Conservation (phyloP, 2,113 vertebrate species). For the Sialia sialis region DNA sequence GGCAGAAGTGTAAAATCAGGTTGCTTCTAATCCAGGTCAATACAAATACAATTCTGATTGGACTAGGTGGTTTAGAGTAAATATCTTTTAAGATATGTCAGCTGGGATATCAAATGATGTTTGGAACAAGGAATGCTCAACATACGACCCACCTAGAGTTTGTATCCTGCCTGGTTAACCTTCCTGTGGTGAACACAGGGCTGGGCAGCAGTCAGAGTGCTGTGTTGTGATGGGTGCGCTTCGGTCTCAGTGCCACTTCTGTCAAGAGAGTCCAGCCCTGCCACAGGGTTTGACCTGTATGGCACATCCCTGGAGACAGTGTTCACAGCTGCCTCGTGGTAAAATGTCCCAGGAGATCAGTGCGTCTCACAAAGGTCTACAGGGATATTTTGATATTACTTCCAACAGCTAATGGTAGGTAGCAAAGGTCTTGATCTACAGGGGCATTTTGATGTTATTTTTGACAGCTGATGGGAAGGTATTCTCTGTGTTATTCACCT, state of each 20-base stretch:
- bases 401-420: not conserved
- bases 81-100: not conserved
- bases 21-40: not conserved
- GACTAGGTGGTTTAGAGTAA: not conserved
- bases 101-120: not conserved
- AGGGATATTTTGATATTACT: not conserved
- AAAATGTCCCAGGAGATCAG: not conserved
- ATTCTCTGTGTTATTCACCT: not conserved
- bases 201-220: not conserved
- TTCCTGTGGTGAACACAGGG: not conserved
- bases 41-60: not conserved
- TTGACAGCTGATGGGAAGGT: not conserved
- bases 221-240: not conserved
- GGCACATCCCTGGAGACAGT: not conserved
- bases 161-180: not conserved
- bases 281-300: not conserved
- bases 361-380: not conserved
- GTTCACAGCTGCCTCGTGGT: not conserved
- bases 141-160: not conserved
- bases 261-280: accelerated
- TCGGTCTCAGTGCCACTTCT: not conserved
- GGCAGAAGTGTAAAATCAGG: not conserved
- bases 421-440: not conserved
- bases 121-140: not conserved
- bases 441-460: not conserved